phyloP scores from a whole-genome alignment of 2,888 invertebrate genomes.

The Cataglyphis livida region DNA sequence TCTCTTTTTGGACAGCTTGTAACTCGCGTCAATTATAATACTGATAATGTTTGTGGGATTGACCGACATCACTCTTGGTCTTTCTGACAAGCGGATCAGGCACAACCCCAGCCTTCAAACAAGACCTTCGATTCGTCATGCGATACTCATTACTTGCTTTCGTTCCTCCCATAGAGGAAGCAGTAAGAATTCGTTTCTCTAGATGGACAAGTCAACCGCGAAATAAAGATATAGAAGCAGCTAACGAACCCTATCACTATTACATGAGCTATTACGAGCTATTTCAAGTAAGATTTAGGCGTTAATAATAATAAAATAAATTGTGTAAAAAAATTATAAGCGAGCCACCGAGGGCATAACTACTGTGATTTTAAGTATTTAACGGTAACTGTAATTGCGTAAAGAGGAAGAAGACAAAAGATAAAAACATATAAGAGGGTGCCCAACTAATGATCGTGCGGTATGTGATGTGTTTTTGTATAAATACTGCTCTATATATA shows the following conservation, averaged over 20 bases:
- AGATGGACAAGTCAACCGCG: constrained; percentile 68
- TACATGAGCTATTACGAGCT: constrained; percentile 80
- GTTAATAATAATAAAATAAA: constrained; percentile 75
- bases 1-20: constrained; percentile 49
- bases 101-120: constrained; percentile 74
- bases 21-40: constrained; percentile 62
- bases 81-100: constrained; percentile 84
- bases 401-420: constrained; percentile 74
- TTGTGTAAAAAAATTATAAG: constrained; percentile 83
- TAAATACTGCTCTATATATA: constrained; percentile 85
- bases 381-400: constrained; percentile 81
- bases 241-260: constrained; percentile 72
- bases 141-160: constrained; percentile 63
- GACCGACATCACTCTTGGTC: constrained; percentile 85
- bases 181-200: constrained; percentile 69
- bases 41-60: constrained; percentile 84
- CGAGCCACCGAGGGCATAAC: constrained; percentile 85
- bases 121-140: constrained; percentile 68
- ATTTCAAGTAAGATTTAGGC: constrained; percentile 83
- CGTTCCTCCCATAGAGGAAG: constrained; percentile 68
- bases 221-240: constrained; percentile 62
- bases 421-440: constrained; percentile 74
- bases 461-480: constrained; percentile 86
- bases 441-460: constrained; percentile 81
- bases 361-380: constrained; percentile 86